Percentiles rank a stretch among this genome's conserved stretches.
Evolutionary conservation across 1,140 invertebrate species (phyloP).

Genomic region (Ctenoplectra terminalis): DNA sequence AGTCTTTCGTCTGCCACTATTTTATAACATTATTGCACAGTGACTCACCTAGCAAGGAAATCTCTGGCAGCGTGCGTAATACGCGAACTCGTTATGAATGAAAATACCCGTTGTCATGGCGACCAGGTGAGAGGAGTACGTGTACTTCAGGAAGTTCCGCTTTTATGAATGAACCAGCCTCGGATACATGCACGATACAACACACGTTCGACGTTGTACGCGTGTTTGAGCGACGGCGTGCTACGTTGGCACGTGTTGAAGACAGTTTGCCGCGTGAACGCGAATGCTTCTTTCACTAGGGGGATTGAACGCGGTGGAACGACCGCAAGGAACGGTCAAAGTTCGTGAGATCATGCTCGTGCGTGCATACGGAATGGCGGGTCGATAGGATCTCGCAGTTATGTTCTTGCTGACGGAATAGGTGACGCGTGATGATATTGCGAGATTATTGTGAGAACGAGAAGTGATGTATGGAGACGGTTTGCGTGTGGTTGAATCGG

Average conservation of each 20-base stretch:
- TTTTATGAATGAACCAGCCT: conserved; percentile 62
- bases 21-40: background rate
- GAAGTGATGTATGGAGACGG: no score
- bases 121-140: conserved; percentile 54
- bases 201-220: background rate
- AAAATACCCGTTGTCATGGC: conserved; percentile 58
- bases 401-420: background rate
- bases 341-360: conserved; percentile 8
- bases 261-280: conserved; percentile 14
- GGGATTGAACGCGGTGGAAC: conserved; percentile 29
- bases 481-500: background rate
- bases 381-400: no score
- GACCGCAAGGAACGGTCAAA: conserved; percentile 49
- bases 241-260: conserved; percentile 26
- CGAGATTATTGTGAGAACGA: conserved; percentile 25
- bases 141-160: conserved; percentile 38
- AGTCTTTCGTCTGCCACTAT: background rate
- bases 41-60: conserved; percentile 57
- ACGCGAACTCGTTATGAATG: conserved; percentile 52
- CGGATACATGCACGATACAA: background rate
- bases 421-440: background rate
- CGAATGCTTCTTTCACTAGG: background rate
- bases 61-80: conserved; percentile 44
- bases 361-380: background rate
- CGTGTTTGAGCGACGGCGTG: background rate